Conservation (phyloP, 1,140 invertebrate species). For the Cyrtorhinus lividipennis region DNA sequence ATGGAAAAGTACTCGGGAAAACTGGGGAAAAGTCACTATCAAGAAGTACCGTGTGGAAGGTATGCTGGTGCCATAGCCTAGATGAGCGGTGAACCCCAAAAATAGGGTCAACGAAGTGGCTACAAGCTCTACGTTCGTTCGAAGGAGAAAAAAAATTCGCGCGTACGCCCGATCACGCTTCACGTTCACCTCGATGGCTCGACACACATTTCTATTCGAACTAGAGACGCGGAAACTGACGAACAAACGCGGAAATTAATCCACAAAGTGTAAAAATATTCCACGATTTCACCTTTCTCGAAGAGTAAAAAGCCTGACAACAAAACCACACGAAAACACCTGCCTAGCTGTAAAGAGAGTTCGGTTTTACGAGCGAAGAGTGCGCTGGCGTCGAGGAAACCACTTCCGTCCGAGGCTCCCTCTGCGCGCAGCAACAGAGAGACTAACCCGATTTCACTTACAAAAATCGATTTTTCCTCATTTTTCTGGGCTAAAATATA, state of each 20-base stretch:
- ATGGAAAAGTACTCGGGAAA: not conserved
- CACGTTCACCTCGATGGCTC: conserved; percentile 4
- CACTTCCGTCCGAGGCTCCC: not conserved
- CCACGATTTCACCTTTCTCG: conserved; percentile 6
- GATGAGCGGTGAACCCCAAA: conserved; percentile 26
- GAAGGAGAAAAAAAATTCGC: not conserved
- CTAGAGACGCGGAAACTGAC: not conserved
- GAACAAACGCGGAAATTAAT: not conserved
- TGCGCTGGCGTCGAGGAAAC: not conserved
- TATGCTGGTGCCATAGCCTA: conserved; percentile 24
- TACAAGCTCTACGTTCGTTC: not conserved
- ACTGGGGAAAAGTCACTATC: conserved; percentile 3
- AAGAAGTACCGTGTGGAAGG: conserved; percentile 2
- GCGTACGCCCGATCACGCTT: not conserved
- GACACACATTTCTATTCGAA: not conserved
- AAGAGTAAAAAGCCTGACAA: conserved; percentile 22
- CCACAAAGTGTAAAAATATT: not conserved
- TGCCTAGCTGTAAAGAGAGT: conserved; percentile 15
- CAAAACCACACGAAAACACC: conserved; percentile 25
- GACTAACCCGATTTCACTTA: not conserved
- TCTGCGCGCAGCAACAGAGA: not conserved
- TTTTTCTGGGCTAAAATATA: too few species aligned
- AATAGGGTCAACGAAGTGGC: conserved; percentile 24
- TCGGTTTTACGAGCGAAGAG: not conserved
- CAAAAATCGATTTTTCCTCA: not conserved